Conservation (phyloP, 2,113 vertebrate genomes). For the Solenodon paradoxus region DNA sequence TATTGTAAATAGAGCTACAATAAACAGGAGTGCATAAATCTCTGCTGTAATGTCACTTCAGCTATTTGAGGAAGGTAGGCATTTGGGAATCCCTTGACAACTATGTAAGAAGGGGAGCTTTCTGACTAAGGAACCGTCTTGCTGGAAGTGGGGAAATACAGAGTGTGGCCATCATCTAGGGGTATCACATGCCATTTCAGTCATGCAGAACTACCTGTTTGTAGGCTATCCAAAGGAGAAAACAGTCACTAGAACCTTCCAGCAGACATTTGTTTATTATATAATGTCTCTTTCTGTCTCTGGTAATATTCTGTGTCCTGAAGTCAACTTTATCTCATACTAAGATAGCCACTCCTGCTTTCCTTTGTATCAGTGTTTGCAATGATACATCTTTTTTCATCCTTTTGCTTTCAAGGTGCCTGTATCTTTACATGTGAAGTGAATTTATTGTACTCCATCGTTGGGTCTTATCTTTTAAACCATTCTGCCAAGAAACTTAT, state of each 20-base stretch:
- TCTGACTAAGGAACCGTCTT: background rate
- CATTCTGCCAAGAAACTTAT: background rate
- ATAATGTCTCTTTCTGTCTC: background rate
- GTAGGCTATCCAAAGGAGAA: background rate
- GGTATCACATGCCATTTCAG: background rate
- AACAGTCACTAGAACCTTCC: background rate
- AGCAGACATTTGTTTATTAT: background rate
- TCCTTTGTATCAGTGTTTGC: background rate
- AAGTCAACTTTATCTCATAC: background rate
- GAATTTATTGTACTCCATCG: background rate
- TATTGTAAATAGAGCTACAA: no score
- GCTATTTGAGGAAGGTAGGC: background rate
- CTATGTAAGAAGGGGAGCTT: background rate
- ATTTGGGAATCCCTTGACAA: background rate
- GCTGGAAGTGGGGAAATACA: background rate
- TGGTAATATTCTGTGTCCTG: background rate
- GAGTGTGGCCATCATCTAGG: background rate
- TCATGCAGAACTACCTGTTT: background rate
- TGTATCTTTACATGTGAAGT: background rate
- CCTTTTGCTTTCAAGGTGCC: background rate
- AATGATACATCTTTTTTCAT: background rate
- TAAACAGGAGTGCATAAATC: no score
- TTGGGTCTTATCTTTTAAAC: background rate
- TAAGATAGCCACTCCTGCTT: background rate
- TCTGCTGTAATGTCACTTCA: background rate